Evolutionary conservation across 2,113 vertebrate genomes (phyloP), one percentile per base, ranked within the genome.

Genomic region (Cyanoliseus patagonus): DNA sequence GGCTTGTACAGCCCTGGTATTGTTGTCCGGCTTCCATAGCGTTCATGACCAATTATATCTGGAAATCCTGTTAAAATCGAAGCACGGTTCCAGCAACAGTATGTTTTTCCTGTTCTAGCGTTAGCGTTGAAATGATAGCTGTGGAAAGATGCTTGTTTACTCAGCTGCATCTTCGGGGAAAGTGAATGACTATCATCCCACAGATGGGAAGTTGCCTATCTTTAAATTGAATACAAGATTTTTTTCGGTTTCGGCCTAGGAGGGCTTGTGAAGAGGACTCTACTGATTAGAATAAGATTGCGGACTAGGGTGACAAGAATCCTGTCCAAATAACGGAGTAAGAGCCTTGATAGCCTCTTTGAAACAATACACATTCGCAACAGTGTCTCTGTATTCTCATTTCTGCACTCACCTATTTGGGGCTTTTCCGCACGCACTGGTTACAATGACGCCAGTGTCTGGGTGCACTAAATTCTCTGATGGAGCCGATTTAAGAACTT

Each of bases 391-490:
- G 44, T 44, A 44, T 5, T 44, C 44, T 64, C 10, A 3, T 11
- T 46, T 7, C 11, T 76, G 8, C 17, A 1, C 13, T 6, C 4
- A 8, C 2, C 4, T 8, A 0, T 51, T 7, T 47, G 39, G 7
- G 28, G 1, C 4, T 33, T 41, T 23, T 5, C 7, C 13, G 8
- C 4, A 2, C 1, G 5, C 7, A 3, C 23, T 33, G 17, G 2
- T 62, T 55, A 30, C 27, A 44, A 3, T 3, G 27, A 69, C 51
- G 28, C 11, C 19, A 9, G 5, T 57, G 18, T 85, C n/a, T 72
- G 1, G 0, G 28, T 61, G 27, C 31, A 6, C 20, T 27, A 18
- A 53, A 1, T 63, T 67, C 41, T 63, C 28, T 70, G 64, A 28
- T 49, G n/a, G 23, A 86, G 18, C 19, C 0, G 5, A 23, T 49